Percentiles rank a stretch among this genome's conserved stretches.
Conservation (phyloP, 2,797 vertebrate genomes). For the Limosa lapponica region DNA sequence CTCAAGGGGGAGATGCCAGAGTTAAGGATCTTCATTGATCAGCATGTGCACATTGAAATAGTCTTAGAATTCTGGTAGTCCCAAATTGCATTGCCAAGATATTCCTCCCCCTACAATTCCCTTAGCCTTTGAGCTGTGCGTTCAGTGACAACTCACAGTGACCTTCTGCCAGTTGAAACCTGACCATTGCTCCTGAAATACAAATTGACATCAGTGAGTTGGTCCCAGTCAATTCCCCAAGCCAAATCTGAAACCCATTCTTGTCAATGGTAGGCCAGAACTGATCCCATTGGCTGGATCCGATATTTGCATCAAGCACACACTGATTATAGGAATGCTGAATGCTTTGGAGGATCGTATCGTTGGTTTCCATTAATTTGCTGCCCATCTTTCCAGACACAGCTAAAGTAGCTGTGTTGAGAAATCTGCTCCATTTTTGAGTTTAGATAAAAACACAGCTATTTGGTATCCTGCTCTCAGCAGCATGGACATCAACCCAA, state of each 20-base stretch:
- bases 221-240: neutral
- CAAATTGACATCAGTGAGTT: neutral
- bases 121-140: neutral
- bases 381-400: neutral
- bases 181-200: neutral
- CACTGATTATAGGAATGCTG: neutral
- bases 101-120: neutral
- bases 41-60: neutral
- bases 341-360: neutral
- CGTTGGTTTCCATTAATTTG: neutral
- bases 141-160: neutral
- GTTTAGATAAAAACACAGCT: neutral
- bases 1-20: slow-evolving; percentile 74
- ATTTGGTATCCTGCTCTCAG: neutral
- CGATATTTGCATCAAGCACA: neutral
- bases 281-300: neutral
- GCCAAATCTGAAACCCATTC: neutral
- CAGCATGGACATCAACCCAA: neutral
- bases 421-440: neutral
- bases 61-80: neutral
- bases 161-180: neutral
- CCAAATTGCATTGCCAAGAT: neutral
- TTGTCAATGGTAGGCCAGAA: neutral
- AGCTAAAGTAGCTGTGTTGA: neutral
- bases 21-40: slow-evolving; percentile 52